Base-by-base conservation (phyloP, 1,140 invertebrate species). In the Gerris buenoi region DNA sequence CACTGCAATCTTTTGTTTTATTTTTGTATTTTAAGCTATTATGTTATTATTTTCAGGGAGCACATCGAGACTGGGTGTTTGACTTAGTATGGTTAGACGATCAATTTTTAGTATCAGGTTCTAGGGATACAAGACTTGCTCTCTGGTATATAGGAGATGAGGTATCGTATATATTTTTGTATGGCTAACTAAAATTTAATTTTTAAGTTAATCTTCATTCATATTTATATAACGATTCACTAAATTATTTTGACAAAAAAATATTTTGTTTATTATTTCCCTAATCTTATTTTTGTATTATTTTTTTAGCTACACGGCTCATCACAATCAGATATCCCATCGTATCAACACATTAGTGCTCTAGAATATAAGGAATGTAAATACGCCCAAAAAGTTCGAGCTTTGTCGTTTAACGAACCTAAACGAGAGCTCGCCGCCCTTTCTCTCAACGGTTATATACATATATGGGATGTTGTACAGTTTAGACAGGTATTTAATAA, bases 61-160 rank as follows among this genome's bases (percentile, higher is more conserved):
- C 89, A 18, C 95, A 98, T 77, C 85, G 86, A 74, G 94, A 97
- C 77, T 95, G 93, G 87, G 90, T 96, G 58, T 94, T 97, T 79
- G 95, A 96, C 73, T 86, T 95, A 83, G 90, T 89, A 73, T 98
- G 95, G 95, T 76, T 98, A 61, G 94, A 97, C 78, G 95, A 97
- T 79, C 88, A 96, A 76, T 95, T 93, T 80, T 76, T 97, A 64
- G 93, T 97, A 22, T 93, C 92, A 25, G 94, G 94, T 2, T 95
- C 93, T 0, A 84, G 93, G 68, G 94, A 97, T 76, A 91, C 90
- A 0, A 88, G 86, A 76, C 83, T 92, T 80, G 85, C 87, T 60
- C 77, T 92, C 56, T 92, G 89, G 89, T 81, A 85, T 68, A 75
- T 81, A 27, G 81, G 80, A 59, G 82, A 83, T 68, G 80, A 71